Base-by-base conservation (phyloP, 2,797 vertebrate genomes). In the Urophycis tenuis region DNA sequence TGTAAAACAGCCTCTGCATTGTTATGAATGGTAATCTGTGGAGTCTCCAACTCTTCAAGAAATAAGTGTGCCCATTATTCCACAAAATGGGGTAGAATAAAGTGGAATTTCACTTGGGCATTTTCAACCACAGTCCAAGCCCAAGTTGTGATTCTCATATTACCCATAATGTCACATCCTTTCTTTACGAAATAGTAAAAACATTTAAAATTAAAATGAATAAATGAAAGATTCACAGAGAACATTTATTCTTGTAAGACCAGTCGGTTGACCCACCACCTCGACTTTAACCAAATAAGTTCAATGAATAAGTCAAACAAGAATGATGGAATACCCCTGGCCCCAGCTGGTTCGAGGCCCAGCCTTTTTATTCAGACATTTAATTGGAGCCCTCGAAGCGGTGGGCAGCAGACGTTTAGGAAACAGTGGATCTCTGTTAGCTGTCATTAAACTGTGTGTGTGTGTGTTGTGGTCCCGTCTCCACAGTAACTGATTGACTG, bases 201-300 rank as follows among this genome's bases (percentile, higher is more conserved):
- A 41, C 2, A 35, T 3, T 3, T 35, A 35, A 35, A 8, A 35
- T 35, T 3, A 8, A 35, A 35, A 9, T 36, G 9, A 36, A 36
- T 4, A 36, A 3, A 36, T 36, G 36, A 36, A 36, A 34, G 33
- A 36, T 36, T 36, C 36, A 36, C 36, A 36, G 36, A 36, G 36
- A 3, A 9, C 36, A 36, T 36, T 36, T 36, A 36, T 7, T 36
- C 36, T 36, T 1, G 11, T 36, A 45, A 17, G 41, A 14, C 33
- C 33, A 4, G 41, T 45, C 41, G 8, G 41, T 45, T 45, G 41
- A 45, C 41, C 39, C 39, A 10, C 39, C 39, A 4, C 39, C 0
- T 79, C 80, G 83, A 81, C 76, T 0, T 80, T 74, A 34, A 25
- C 45, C 79, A 75, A 70, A 80, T 74, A 14, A 80, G 8, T 14